phyloP scores from a whole-genome alignment of 2,888 invertebrate genomes.

The Synergus umbraculus region DNA sequence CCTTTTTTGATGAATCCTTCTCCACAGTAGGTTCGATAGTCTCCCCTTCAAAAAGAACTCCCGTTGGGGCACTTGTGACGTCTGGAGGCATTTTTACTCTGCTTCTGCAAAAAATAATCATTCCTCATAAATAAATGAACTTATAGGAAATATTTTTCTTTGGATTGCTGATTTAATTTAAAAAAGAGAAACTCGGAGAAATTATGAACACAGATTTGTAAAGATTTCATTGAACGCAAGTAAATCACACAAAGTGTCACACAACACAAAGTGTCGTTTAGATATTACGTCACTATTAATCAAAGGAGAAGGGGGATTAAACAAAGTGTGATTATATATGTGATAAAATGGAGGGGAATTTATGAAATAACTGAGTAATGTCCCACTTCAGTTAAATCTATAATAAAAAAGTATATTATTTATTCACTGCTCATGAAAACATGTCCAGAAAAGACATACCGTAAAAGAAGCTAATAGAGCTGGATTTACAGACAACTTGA shows the following conservation, averaged over 20 bases:
- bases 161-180: no score
- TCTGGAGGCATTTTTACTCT: conserved; percentile 77
- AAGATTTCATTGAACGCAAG: no score
- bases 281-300: conserved; percentile 17
- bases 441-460: neutral
- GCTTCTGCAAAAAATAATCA: conserved; percentile 53
- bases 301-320: conserved; percentile 27
- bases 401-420: neutral
- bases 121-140: neutral
- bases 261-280: neutral
- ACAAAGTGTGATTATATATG: neutral
- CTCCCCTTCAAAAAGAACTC: conserved; percentile 74
- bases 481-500: neutral
- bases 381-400: neutral
- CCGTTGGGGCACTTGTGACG: conserved; percentile 75
- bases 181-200: no score
- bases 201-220: no score
- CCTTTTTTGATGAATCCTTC: conserved; percentile 42
- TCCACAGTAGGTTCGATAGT: conserved; percentile 52
- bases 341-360: conserved; percentile 24
- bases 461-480: neutral
- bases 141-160: neutral
- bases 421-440: neutral
- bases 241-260: no score
- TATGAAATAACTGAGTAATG: conserved; percentile 11